Evolutionary conservation across 2,113 vertebrate genomes (phyloP).

Genomic region (Pagrus major): DNA sequence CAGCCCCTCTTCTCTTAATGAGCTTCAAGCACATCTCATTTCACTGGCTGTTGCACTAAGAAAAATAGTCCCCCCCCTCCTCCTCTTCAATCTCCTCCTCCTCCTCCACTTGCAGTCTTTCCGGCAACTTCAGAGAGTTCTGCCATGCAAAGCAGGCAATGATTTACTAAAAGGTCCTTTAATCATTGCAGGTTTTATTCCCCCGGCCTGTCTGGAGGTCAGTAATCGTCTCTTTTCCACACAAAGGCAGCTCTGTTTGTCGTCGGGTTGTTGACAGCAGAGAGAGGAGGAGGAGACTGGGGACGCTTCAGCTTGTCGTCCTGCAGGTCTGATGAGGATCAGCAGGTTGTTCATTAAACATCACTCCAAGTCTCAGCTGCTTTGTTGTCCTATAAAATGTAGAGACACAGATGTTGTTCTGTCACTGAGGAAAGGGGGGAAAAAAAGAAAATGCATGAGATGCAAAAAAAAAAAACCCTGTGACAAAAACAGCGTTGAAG

Average conservation of each 20-base stretch:
- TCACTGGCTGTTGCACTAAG: conserved; percentile 53
- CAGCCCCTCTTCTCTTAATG: conserved; percentile 53
- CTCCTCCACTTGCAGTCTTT: conserved; percentile 53
- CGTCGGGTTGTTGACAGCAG: conserved; percentile 31
- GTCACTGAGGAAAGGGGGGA: conserved; percentile 1
- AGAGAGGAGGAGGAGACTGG: conserved; percentile 5
- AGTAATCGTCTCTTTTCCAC: conserved; percentile 20
- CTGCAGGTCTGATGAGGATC: conserved; percentile 53
- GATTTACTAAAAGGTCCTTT: conserved; percentile 68
- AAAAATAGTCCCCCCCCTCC: conserved; percentile 16
- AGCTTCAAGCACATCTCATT: conserved; percentile 69
- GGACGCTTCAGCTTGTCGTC: conserved; percentile 21
- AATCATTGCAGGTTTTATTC: conserved; percentile 64
- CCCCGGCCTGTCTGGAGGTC: conserved; percentile 52
- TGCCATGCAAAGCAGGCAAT: conserved; percentile 61
- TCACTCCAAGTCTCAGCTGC: conserved; percentile 10
- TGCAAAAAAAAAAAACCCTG: neutral
- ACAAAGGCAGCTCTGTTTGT: conserved; percentile 55
- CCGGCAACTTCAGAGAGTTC: conserved; percentile 51
- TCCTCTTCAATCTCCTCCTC: conserved; percentile 35
- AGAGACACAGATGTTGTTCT: conserved; percentile 44
- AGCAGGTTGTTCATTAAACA: conserved; percentile 45
- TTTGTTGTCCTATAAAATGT: conserved; percentile 4
- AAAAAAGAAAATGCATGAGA: neutral
- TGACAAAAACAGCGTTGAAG: conserved; percentile 6